phyloP scores from a whole-genome alignment of 1,140 invertebrate species.

The Temnothorax nylanderi region DNA sequence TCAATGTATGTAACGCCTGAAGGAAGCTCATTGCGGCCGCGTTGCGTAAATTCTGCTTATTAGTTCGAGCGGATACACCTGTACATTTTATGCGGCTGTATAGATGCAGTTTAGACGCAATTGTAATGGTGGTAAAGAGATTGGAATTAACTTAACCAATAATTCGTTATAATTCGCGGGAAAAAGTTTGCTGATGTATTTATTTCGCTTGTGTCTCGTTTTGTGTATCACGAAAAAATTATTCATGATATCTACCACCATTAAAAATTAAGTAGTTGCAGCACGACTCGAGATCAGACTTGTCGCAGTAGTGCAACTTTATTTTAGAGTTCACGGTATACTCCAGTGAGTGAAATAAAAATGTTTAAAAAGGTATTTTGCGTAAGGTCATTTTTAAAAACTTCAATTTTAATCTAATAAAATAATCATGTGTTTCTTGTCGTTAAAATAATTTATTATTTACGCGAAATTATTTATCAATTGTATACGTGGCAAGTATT shows the following conservation, averaged over 20 bases:
- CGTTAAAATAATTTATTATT: slow-evolving; percentile 5
- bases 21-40: slow-evolving; percentile 1
- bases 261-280: slow-evolving; percentile 24
- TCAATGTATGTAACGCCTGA: not conserved
- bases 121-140: slow-evolving; percentile 67
- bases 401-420: not conserved
- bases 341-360: not conserved
- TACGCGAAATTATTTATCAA: slow-evolving; percentile 18
- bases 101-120: slow-evolving; percentile 60
- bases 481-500: not conserved
- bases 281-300: slow-evolving; percentile 25
- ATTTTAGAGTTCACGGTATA: not conserved
- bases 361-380: not conserved
- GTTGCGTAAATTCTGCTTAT: slow-evolving; percentile 63
- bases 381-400: not conserved
- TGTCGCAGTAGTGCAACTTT: slow-evolving; percentile 13
- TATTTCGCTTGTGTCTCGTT: not conserved
- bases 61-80: slow-evolving; percentile 73
- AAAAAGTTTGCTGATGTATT: not conserved
- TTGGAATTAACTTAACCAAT: slow-evolving; percentile 10
- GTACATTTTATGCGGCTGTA: slow-evolving; percentile 56
- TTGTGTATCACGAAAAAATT: not conserved
- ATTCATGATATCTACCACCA: slow-evolving; percentile 33
- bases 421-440: not conserved
- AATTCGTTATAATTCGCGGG: not conserved